Conservation (phyloP, 2,888 invertebrate genomes). For the Dusona sp. region DNA sequence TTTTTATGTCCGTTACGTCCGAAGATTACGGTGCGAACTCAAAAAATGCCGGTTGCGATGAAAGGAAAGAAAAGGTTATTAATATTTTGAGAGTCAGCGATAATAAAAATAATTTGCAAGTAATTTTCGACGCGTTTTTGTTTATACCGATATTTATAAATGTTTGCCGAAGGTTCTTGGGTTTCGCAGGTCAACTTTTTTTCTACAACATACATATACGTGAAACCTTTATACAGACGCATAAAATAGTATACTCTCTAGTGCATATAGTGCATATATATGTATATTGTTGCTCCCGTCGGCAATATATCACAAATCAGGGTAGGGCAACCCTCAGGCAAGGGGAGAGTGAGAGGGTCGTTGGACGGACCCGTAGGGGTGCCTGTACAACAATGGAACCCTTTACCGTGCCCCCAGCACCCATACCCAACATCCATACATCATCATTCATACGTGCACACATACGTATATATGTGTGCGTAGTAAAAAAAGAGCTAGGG, state of each 20-base stretch:
- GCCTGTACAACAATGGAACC: conserved; percentile 83
- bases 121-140: neutral
- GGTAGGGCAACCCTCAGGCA: conserved; percentile 55
- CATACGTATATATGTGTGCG: conserved; percentile 42
- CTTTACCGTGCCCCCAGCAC: conserved; percentile 84
- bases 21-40: neutral
- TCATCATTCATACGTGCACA: conserved; percentile 82
- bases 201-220: neutral
- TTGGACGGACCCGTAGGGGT: conserved; percentile 68
- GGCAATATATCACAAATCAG: conserved; percentile 81
- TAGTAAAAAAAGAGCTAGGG: conserved; percentile 77
- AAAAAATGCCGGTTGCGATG: neutral
- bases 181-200: neutral
- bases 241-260: conserved; percentile 40
- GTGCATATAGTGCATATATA: conserved; percentile 34
- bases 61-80: neutral
- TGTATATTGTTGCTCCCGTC: conserved; percentile 66
- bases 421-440: conserved; percentile 84
- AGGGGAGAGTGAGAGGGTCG: conserved; percentile 68
- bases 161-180: neutral
- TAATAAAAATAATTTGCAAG: neutral
- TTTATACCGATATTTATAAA: neutral
- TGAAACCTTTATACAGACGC: neutral
- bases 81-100: neutral
- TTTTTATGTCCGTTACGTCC: neutral